These are phyloP conservation scores for Electrophaes corylata DNA, from an alignment of 2,888 invertebrate genomes.

Conservation along the genomic window DNA sequence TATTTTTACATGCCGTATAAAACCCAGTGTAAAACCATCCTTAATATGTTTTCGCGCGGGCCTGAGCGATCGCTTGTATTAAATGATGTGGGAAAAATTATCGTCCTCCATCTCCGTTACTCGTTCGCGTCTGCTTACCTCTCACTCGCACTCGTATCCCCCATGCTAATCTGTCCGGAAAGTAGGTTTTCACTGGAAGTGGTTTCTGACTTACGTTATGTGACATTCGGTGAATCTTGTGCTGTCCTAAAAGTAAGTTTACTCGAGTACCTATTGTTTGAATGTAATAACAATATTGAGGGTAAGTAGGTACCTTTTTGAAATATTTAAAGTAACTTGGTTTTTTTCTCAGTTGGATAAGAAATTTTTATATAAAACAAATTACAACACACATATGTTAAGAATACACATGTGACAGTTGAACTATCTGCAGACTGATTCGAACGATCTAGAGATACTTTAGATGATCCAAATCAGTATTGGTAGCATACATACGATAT, in stretches of 20 bases:
- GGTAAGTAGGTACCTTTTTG: too few species aligned
- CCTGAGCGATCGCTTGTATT: slow-evolving; percentile 51
- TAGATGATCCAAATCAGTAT: too few species aligned
- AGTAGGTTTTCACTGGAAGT: slow-evolving; percentile 13
- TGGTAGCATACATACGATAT: too few species aligned
- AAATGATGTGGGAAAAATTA: slow-evolving; percentile 70
- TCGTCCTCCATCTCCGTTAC: slow-evolving; percentile 41
- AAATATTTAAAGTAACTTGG: too few species aligned
- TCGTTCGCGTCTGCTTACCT: slow-evolving; percentile 18
- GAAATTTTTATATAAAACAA: too few species aligned
- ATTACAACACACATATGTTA: too few species aligned
- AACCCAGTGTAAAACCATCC: slow-evolving; percentile 20
- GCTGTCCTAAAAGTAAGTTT: slow-evolving; percentile 10
- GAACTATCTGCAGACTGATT: too few species aligned
- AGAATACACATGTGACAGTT: too few species aligned
- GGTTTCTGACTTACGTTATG: slow-evolving; percentile 7
- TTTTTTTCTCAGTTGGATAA: too few species aligned
- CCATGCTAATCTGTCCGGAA: slow-evolving; percentile 21
- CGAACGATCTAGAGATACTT: too few species aligned
- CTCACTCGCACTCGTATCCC: slow-evolving; percentile 38
- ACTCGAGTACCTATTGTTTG: background rate
- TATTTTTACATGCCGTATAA: slow-evolving; percentile 10
- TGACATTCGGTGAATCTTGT: slow-evolving; percentile 3
- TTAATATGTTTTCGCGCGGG: slow-evolving; percentile 61
- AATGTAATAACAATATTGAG: background rate